A percentile compares a stretch with the other conserved stretches of the same genome.
Conservation (phyloP, 92 coral and sea anemone genomes). For the Micromussa lordhowensis region DNA sequence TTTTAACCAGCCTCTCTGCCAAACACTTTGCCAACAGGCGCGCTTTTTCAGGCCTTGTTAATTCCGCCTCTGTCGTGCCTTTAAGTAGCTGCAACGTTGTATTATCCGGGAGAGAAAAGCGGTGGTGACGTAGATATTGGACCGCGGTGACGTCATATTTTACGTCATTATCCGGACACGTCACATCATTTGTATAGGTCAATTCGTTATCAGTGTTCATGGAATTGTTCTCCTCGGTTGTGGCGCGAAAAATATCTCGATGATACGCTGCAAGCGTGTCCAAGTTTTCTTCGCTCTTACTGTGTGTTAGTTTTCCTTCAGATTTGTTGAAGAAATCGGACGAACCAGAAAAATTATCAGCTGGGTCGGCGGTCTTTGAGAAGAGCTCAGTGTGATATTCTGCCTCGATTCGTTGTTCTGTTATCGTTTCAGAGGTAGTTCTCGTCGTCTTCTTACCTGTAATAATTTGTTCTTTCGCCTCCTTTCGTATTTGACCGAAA, state of each 20-base stretch:
- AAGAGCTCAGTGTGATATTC: neutral
- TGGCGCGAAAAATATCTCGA: neutral
- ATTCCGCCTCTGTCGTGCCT: constrained; percentile 36
- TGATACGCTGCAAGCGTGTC: neutral
- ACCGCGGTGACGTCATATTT: constrained; percentile 16
- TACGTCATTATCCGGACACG: neutral
- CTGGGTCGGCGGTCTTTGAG: neutral
- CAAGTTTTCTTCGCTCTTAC: constrained; percentile 36
- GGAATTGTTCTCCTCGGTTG: neutral
- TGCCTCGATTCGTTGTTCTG: neutral
- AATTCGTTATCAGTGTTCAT: neutral
- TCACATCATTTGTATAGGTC: neutral
- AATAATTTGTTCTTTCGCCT: constrained; percentile 38
- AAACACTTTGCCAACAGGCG: constrained; percentile 80
- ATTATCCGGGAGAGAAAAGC: constrained; percentile 71
- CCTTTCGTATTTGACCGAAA: constrained; percentile 76
- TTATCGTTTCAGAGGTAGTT: neutral
- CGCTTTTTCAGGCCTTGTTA: constrained; percentile 71
- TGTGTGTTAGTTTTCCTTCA: constrained; percentile 1
- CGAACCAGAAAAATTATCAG: neutral
- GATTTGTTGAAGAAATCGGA: neutral
- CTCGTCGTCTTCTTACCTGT: neutral
- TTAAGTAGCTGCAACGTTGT: constrained; percentile 50
- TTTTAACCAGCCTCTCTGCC: constrained; percentile 85
- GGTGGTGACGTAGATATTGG: constrained; percentile 41